These are phyloP conservation scores for Chionoecetes opilio DNA, from an alignment of 1,140 invertebrate species.

Conservation along the genomic window DNA sequence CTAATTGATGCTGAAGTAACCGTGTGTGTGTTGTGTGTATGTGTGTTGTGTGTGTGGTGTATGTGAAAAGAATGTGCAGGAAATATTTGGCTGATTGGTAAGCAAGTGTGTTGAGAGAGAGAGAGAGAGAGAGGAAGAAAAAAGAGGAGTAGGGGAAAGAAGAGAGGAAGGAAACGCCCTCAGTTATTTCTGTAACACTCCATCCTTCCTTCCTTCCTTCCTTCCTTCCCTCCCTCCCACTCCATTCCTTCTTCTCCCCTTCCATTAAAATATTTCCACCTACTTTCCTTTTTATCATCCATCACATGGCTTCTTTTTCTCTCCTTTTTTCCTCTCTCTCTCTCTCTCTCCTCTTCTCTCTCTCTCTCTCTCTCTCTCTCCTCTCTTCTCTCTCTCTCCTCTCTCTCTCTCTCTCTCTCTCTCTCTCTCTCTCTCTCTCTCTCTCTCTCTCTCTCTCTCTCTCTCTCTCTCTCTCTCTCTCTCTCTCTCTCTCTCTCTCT, in stretches of 20 bases:
- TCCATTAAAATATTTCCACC: no score
- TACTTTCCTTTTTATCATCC: not conserved
- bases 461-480: not conserved
- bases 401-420: not conserved
- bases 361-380: not conserved
- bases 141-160: no score
- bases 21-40: constrained; percentile 62
- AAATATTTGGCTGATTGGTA: not conserved
- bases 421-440: not conserved
- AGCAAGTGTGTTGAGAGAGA: no score
- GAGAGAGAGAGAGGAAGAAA: not conserved
- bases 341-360: not conserved
- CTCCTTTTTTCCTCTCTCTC: not conserved
- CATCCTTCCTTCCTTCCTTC: no score
- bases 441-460: constrained; percentile 16
- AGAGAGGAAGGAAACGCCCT: no score
- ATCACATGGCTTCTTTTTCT: not conserved
- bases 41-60: constrained; percentile 54
- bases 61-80: not conserved
- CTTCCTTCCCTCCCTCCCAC: no score
- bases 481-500: constrained; percentile 8
- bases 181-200: no score
- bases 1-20: not conserved
- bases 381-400: not conserved
- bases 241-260: no score